Evolutionary conservation across 2,797 vertebrate genomes (phyloP).

Genomic region (Chlorospingus semifuscus): DNA sequence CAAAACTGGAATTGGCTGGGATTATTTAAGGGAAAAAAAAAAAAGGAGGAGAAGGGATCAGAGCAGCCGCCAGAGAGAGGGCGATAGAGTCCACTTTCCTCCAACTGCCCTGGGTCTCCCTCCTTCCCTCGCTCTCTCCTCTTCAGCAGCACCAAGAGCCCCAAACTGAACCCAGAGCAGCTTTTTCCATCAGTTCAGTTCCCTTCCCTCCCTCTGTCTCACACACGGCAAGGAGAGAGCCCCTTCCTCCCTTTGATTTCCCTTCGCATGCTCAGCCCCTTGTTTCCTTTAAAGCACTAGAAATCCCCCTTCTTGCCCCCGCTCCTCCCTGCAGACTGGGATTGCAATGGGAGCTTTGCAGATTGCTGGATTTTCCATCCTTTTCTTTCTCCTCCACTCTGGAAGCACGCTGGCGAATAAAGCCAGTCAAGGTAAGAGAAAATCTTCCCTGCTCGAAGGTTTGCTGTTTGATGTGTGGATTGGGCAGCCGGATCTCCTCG

Average conservation of each 20-base stretch:
- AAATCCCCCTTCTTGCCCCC: slow-evolving; percentile 65
- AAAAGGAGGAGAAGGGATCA: slow-evolving; percentile 72
- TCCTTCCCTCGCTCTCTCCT: slow-evolving; percentile 59
- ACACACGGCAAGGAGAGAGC: slow-evolving; percentile 67
- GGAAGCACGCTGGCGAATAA: slow-evolving; percentile 85
- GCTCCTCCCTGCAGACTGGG: slow-evolving; percentile 71
- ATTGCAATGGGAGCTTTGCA: slow-evolving; percentile 85
- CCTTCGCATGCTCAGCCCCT: slow-evolving; percentile 71
- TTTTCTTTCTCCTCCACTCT: slow-evolving; percentile 87
- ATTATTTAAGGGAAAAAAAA: slow-evolving; percentile 59
- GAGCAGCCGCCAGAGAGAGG: slow-evolving; percentile 66
- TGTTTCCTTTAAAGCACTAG: slow-evolving; percentile 61
- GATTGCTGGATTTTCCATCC: slow-evolving; percentile 86
- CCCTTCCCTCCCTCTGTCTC: slow-evolving; percentile 70
- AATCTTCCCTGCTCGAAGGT: slow-evolving; percentile 2
- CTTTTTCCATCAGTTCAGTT: slow-evolving; percentile 61
- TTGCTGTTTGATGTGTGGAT: slow-evolving; percentile 12
- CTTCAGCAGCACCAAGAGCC: slow-evolving; percentile 58
- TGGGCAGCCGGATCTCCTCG: slow-evolving; percentile 13
- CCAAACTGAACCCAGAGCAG: slow-evolving; percentile 53
- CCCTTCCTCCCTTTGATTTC: slow-evolving; percentile 62
- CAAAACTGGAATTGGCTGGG: slow-evolving; percentile 85
- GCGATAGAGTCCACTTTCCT: slow-evolving; percentile 70
- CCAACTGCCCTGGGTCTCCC: slow-evolving; percentile 65
- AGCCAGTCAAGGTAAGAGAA: slow-evolving; percentile 89